phyloP scores from a whole-genome alignment of 92 coral and sea anemone genomes.

The Zoanthus solanderi region DNA sequence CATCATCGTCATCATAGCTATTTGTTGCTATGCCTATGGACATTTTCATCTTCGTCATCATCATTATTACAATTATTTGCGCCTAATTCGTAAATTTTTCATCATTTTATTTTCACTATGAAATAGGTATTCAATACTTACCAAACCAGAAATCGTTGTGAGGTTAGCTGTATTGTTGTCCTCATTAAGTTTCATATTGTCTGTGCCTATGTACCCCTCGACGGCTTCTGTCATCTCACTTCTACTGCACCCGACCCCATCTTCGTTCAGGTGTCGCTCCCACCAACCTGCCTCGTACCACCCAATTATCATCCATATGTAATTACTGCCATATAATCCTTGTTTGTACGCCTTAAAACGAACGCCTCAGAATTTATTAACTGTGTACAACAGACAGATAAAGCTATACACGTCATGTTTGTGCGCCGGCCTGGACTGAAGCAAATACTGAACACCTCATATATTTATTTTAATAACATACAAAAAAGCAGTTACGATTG shows the following conservation, averaged over 20 bases:
- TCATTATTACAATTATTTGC: background rate
- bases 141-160: conserved; percentile 64
- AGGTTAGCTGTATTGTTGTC: conserved; percentile 62
- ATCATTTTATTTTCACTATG: background rate
- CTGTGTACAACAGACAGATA: background rate
- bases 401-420: no score
- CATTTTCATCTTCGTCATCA: background rate
- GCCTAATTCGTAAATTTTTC: background rate
- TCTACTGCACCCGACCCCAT: conserved; percentile 43
- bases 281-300: conserved; percentile 80
- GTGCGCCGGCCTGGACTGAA: no score
- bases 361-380: background rate
- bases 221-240: conserved; percentile 62
- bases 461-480: no score
- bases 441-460: no score
- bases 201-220: conserved; percentile 68
- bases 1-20: no score
- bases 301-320: conserved; percentile 77
- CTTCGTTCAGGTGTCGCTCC: conserved; percentile 60
- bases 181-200: conserved; percentile 72
- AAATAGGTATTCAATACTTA: background rate
- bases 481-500: no score
- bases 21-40: no score
- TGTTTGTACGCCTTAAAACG: conserved; percentile 66
- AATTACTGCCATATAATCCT: conserved; percentile 66